A percentile compares a stretch with the other conserved stretches of the same genome.
Conservation (phyloP, 2,888 invertebrate genomes). For the Chloroclystis v-ata region DNA sequence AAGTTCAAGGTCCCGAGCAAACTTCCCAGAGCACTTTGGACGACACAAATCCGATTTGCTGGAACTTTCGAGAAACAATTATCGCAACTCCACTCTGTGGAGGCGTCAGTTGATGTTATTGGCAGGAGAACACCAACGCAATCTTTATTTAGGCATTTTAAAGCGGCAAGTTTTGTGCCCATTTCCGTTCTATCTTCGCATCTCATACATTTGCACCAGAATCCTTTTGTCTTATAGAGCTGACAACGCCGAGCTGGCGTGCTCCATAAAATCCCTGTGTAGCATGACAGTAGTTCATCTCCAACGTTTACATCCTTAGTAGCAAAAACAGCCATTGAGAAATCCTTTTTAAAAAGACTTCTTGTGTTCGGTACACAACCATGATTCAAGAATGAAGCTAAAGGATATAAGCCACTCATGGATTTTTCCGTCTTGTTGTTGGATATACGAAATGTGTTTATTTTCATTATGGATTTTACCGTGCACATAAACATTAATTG, state of each 20-base stretch:
- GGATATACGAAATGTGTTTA: constrained; percentile 81
- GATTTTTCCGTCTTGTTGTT: constrained; percentile 46
- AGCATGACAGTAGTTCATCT: constrained; percentile 81
- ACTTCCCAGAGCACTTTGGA: constrained; percentile 74
- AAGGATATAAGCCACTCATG: constrained; percentile 80
- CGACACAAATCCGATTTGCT: constrained; percentile 60
- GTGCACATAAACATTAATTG: constrained; percentile 74
- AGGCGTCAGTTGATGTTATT: constrained; percentile 60
- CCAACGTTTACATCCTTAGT: constrained; percentile 75
- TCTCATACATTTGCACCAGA: constrained; percentile 80
- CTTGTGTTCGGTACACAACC: constrained; percentile 82
- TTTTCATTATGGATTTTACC: constrained; percentile 77
- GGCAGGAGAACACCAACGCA: constrained; percentile 78
- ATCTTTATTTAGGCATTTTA: constrained; percentile 71
- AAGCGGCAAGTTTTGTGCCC: constrained; percentile 73
- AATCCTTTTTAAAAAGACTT: constrained; percentile 76
- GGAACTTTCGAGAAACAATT: constrained; percentile 60
- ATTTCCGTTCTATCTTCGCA: constrained; percentile 81
- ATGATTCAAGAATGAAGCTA: constrained; percentile 83
- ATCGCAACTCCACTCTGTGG: constrained; percentile 77
- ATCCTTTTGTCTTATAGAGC: constrained; percentile 80
- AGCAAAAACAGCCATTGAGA: constrained; percentile 79
- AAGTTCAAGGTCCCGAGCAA: constrained; percentile 69
- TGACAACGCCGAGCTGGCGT: constrained; percentile 80
- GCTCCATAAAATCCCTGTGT: constrained; percentile 82